Conservation (phyloP, 2,888 invertebrate genomes). For the Nephrotoma flavescens region DNA sequence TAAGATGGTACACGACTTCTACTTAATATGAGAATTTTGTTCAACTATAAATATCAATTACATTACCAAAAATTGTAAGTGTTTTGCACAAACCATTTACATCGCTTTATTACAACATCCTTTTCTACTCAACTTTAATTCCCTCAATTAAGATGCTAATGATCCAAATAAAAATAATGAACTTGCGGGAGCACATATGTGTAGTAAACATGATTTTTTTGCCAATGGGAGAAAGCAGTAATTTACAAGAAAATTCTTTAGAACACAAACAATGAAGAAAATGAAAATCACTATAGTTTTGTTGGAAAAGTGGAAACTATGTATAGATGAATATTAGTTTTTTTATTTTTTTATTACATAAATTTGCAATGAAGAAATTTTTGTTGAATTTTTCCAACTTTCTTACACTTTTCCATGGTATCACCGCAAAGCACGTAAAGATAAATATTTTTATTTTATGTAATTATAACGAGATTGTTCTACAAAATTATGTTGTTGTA, state of each 20-base stretch:
- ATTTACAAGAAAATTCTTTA: neutral
- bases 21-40: too few species aligned
- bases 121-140: neutral
- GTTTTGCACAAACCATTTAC: too few species aligned
- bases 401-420: neutral
- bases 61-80: too few species aligned
- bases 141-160: neutral
- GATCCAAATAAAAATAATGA: neutral
- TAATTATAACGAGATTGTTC: neutral
- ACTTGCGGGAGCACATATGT: neutral
- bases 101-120: neutral
- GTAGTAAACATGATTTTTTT: neutral
- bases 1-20: too few species aligned
- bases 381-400: neutral
- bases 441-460: neutral
- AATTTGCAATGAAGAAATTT: neutral
- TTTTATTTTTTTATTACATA: neutral
- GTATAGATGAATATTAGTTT: neutral
- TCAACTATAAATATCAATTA: too few species aligned
- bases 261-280: neutral
- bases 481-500: neutral
- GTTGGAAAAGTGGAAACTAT: neutral
- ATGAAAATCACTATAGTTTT: neutral
- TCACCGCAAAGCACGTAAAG: neutral
- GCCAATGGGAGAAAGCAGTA: neutral